Percentiles rank a stretch among this genome's conserved stretches.
phyloP scores from a whole-genome alignment of 2,888 invertebrate species.

The Microctonus hyperodae region DNA sequence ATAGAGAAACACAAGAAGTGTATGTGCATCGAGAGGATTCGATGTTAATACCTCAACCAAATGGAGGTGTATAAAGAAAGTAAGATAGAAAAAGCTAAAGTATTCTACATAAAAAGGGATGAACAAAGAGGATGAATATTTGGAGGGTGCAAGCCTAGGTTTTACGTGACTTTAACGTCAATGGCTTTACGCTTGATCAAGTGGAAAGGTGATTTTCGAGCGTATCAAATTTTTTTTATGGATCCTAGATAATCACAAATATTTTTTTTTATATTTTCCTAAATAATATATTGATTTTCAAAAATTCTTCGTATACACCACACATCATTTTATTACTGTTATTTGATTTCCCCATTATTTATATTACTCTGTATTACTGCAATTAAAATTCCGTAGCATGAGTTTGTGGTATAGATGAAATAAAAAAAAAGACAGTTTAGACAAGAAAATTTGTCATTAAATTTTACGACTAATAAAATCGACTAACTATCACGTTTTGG shows the following conservation, averaged over 20 bases:
- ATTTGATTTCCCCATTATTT: too few relatives aligned
- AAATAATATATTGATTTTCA: background rate
- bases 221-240: background rate
- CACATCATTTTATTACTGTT: background rate
- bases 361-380: too few relatives aligned
- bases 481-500: constrained; percentile 11
- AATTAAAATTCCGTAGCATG: too few relatives aligned
- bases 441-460: background rate
- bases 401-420: too few relatives aligned
- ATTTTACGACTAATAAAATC: constrained; percentile 20
- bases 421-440: background rate
- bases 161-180: constrained; percentile 32
- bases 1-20: background rate
- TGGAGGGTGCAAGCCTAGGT: constrained; percentile 22
- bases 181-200: constrained; percentile 46
- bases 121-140: background rate
- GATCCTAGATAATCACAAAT: background rate
- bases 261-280: background rate
- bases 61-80: background rate
- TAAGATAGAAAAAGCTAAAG: background rate
- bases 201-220: constrained; percentile 46
- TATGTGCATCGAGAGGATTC: background rate
- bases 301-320: background rate
- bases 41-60: background rate
- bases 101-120: background rate